Base-by-base conservation (phyloP, 2,113 vertebrate genomes). In the Myotis yumanensis region DNA sequence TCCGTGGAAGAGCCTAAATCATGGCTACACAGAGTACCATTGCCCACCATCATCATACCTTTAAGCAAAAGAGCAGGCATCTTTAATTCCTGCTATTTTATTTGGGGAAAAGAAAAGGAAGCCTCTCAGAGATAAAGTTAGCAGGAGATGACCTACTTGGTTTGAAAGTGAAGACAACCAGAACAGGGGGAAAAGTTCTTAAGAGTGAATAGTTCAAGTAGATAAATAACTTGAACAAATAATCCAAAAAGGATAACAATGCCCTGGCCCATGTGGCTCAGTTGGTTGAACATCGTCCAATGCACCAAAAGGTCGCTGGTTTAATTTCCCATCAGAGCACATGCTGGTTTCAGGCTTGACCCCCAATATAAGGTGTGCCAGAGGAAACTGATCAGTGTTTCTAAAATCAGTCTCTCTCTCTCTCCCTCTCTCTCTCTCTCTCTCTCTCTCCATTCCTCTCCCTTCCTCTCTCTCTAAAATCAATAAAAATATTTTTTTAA, bases 101-200 rank as follows among this genome's bases (percentile, higher is more conserved):
- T 7, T n/a, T 28, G 32, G 23, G 25, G 2, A 48, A 40, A 87
- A 71, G 11, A 93, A 46, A 94, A 88, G 4, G 14, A 71, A 69
- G 14, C 0, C 3, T 64, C 68, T 66, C n/a, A 59, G 46, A 84
- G 23, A 71, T 35, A 69, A 77, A 40, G 10, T 6, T 64, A 28
- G 15, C 51, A 86, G 11, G 22, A 89, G 28, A 52, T 23, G 10
- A 43, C 32, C 11, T 43, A 86, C 52, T 30, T 66, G 54, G 18
- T 80, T 76, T 87, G n/a, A 94, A 80, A 91, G 64, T 43, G 10
- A 96, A 86, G 46, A 83, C 62, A 80, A 83, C 10, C 40, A 57
- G 30, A 68, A 57, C 0, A 35, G 15, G 23, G 15, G 5, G 14
- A 5, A 25, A 11, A 85, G 20, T 4, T 86, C 40, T 93, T 64